These are phyloP conservation scores for Ophion ellenae DNA, from an alignment of 2,888 invertebrate genomes.

Conservation along the genomic window DNA sequence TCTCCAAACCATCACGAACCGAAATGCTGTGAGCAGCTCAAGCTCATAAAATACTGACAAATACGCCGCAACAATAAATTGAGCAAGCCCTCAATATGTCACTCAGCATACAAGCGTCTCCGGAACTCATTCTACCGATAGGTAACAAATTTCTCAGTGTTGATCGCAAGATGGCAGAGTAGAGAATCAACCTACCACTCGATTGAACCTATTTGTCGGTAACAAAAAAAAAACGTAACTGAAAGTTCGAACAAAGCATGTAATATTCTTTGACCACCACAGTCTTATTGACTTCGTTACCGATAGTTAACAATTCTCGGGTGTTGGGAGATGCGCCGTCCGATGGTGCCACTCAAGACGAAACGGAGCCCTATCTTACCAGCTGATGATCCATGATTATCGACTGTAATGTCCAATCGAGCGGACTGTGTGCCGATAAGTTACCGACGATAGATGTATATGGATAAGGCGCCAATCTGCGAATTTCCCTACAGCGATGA, in stretches of 20 bases:
- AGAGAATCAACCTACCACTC: neutral
- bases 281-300: neutral
- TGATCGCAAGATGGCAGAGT: neutral
- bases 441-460: neutral
- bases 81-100: neutral
- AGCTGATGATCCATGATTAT: neutral
- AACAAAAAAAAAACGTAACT: neutral
- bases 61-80: too few relatives aligned
- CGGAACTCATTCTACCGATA: neutral
- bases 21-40: too few relatives aligned
- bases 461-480: neutral
- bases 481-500: neutral
- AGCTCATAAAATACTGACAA: too few relatives aligned
- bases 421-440: neutral
- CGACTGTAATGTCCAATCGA: neutral
- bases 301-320: neutral
- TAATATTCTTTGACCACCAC: neutral
- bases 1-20: too few relatives aligned
- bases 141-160: neutral
- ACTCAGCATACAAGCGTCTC: neutral
- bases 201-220: neutral
- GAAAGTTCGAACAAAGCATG: neutral
- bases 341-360: conserved; percentile 11
- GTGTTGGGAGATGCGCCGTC: neutral
- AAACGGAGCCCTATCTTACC: conserved; percentile 1